These are phyloP conservation scores for Muntiacus reevesi DNA, from an alignment of 2,113 vertebrate genomes.

Conservation along the genomic window DNA sequence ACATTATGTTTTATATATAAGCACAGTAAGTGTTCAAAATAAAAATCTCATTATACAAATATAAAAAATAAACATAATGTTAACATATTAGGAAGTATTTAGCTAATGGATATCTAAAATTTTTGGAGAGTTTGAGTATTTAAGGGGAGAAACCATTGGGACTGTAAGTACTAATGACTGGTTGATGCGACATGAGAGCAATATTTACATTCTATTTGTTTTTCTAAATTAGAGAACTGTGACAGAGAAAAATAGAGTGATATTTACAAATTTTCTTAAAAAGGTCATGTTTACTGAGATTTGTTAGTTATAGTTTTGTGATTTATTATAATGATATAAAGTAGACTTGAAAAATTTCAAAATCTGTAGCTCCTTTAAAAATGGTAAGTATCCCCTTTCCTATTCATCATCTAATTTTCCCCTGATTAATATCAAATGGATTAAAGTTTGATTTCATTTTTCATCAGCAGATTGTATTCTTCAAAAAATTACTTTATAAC, in stretches of 20 bases:
- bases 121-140: not conserved
- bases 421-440: not conserved
- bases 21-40: not conserved
- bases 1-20: not conserved
- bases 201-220: slow-evolving; percentile 27
- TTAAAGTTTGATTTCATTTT: not conserved
- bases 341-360: not conserved
- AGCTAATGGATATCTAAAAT: not conserved
- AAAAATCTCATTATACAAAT: not conserved
- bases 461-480: not conserved
- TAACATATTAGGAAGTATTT: not conserved
- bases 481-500: not conserved
- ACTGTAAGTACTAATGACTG: not conserved
- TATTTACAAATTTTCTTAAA: slow-evolving; percentile 55
- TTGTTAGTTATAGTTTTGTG: slow-evolving; percentile 22
- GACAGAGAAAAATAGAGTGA: slow-evolving; percentile 59
- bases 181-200: not conserved
- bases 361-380: not conserved
- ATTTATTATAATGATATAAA: slow-evolving; percentile 38
- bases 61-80: not conserved
- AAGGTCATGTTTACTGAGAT: slow-evolving; percentile 53
- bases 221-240: slow-evolving; percentile 37
- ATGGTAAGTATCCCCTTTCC: fast-evolving
- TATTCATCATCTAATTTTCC: not conserved
- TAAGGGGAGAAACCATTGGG: not conserved